Percentiles rank a stretch among this genome's conserved stretches.
These are phyloP conservation scores for Hypomecis punctinalis DNA, from an alignment of 2,888 invertebrate genomes.

Conservation along the genomic window DNA sequence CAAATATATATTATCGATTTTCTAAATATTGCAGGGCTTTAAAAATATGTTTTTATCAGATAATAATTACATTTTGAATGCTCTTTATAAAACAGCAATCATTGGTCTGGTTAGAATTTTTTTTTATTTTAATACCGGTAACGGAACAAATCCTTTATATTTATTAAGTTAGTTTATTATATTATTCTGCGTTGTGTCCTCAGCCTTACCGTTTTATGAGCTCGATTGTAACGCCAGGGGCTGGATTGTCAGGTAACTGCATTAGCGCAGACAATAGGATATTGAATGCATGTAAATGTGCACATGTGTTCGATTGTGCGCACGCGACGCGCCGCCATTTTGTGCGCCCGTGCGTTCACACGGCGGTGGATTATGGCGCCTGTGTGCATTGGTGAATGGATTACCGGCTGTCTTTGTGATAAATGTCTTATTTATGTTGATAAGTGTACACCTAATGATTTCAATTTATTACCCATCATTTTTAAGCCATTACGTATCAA, in stretches of 20 bases:
- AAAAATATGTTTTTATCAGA: too few species aligned
- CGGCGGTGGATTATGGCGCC: slow-evolving; percentile 60
- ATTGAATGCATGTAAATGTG: slow-evolving; percentile 74
- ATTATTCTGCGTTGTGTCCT: background rate
- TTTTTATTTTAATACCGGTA: too few species aligned
- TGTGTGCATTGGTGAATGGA: slow-evolving; percentile 62
- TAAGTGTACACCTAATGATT: too few species aligned
- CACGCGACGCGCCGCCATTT: slow-evolving; percentile 57
- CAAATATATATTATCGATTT: too few species aligned
- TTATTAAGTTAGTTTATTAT: background rate
- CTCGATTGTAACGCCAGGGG: slow-evolving; percentile 42
- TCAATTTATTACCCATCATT: too few species aligned
- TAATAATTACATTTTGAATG: too few species aligned
- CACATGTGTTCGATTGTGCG: slow-evolving; percentile 71
- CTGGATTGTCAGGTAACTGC: slow-evolving; percentile 64
- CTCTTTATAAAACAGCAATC: too few species aligned
- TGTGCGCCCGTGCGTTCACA: slow-evolving; percentile 47
- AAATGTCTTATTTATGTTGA: background rate
- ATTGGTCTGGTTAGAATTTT: too few species aligned
- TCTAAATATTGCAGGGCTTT: too few species aligned
- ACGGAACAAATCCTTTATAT: too few species aligned
- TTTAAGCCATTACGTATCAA: too few species aligned
- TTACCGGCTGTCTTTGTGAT: slow-evolving; percentile 48
- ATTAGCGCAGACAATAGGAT: slow-evolving; percentile 78
- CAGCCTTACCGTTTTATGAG: slow-evolving; percentile 1